Conservation (phyloP, 2,113 vertebrate genomes). For the Scopus umbretta region DNA sequence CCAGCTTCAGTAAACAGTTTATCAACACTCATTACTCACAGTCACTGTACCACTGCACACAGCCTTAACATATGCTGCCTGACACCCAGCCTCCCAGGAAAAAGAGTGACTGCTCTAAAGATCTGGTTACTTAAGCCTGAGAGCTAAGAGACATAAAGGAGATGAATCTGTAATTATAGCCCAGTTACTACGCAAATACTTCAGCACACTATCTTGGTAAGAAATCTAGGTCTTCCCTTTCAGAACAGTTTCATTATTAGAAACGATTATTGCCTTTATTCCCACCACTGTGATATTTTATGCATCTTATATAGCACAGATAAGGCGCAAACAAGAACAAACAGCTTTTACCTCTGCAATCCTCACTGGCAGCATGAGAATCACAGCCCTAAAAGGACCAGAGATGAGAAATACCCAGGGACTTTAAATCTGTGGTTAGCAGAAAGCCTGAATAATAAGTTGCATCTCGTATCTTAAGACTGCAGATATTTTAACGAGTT, state of each 20-base stretch:
- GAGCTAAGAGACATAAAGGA: constrained; percentile 32
- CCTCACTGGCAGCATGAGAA: constrained; percentile 32
- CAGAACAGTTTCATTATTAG: constrained; percentile 56
- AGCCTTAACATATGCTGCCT: constrained; percentile 32
- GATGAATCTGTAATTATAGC: constrained; percentile 57
- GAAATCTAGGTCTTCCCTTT: constrained; percentile 53
- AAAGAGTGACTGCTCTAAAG: background rate
- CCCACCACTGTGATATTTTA: constrained; percentile 37
- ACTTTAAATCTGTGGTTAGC: background rate
- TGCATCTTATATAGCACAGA: constrained; percentile 31
- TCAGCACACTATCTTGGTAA: constrained; percentile 11
- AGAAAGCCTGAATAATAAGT: background rate
- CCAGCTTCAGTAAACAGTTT: constrained; percentile 40
- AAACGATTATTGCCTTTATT: constrained; percentile 52
- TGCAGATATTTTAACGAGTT: background rate
- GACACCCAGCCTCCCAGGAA: constrained; percentile 14
- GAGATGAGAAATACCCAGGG: background rate
- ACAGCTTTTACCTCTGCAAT: constrained; percentile 46
- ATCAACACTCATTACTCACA: constrained; percentile 58
- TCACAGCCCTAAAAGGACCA: background rate
- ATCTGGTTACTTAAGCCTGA: constrained; percentile 23
- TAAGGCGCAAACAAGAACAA: constrained; percentile 59
- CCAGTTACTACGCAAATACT: constrained; percentile 46
- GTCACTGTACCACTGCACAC: constrained; percentile 19
- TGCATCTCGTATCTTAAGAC: background rate